Evolutionary conservation across 2,797 vertebrate genomes (phyloP), one percentile per base, ranked within the genome.

Genomic region (Anabas testudineus): DNA sequence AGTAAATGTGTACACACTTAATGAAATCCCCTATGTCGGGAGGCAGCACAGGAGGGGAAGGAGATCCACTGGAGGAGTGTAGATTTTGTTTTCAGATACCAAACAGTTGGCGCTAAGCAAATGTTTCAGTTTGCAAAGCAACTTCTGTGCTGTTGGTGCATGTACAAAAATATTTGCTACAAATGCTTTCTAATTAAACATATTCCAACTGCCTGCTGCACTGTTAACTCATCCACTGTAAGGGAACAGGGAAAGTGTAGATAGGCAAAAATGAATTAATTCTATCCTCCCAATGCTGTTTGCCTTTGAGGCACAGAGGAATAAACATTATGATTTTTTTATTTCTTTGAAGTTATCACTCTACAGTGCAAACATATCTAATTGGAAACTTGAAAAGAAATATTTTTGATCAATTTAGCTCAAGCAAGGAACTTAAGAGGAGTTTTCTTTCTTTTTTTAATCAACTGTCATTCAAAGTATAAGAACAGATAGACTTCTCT

Each of bases 321-420:
- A 90, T 86, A 90, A 91, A 93, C 80, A 90, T 60, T 71, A 42
- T 77, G 58, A n/a, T 18, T 43, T 57, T 48, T 66, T n/a, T 69
- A 71, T 76, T 82, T 84, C 90, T 93, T 93, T 94, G 90, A 93
- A 92, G 87, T 89, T 73, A 65, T 84, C 63, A 82, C 71, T 89
- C 60, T 60, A 47, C 63, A 80, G 81, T 68, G 74, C 64, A 74
- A 74, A 83, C 80, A 67, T 76, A 75, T 79, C 66, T 89, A 89
- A 92, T 87, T 86, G 68, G 81, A 86, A 87, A 90, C 72, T 88
- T 76, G 52, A 74, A 90, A 90, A 78, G 41, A 76, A 71, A 67
- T 65, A 67, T 71, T 77, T 90, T 81, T 71, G 74, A 91, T 90
- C 67, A 84, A 74, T 84, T 82, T 58, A 58, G 74, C 67, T 80